phyloP scores from a whole-genome alignment of 2,113 vertebrate genomes.

The Rhegmatorhina hoffmannsi region DNA sequence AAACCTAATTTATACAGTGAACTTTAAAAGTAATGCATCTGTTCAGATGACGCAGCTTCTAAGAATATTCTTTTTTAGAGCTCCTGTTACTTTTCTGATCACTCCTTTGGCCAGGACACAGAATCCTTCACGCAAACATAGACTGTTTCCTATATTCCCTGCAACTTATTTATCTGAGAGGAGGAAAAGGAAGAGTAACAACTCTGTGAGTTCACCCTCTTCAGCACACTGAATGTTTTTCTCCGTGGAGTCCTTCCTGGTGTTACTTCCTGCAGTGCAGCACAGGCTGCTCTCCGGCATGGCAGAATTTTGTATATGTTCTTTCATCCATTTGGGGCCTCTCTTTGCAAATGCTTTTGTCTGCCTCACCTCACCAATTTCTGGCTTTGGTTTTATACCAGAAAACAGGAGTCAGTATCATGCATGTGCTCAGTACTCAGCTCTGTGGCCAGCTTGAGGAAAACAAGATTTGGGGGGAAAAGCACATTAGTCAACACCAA shows the following conservation, averaged over 20 bases:
- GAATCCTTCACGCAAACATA: neutral
- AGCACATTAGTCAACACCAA: neutral
- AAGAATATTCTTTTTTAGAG: conserved; percentile 28
- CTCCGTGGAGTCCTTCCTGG: neutral
- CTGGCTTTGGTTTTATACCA: neutral
- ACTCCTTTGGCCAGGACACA: neutral
- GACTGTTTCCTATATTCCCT: neutral
- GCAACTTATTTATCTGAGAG: neutral
- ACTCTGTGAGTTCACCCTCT: neutral
- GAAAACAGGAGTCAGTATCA: neutral
- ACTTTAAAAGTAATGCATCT: conserved; percentile 43
- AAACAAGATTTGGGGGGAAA: neutral
- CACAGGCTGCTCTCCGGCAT: neutral
- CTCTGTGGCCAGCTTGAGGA: neutral
- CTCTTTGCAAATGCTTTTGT: neutral
- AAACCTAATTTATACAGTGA: conserved; percentile 18
- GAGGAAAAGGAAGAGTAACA: neutral
- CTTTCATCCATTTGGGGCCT: neutral
- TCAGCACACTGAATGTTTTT: neutral
- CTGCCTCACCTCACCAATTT: neutral
- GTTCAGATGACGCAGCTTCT: conserved; percentile 39
- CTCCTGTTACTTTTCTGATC: conserved; percentile 17
- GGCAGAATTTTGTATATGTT: neutral
- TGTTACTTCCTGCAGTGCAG: neutral
- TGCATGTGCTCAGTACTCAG: neutral